Evolutionary conservation across 1,140 invertebrate genomes (phyloP).

Genomic region (Bombus confusus): DNA sequence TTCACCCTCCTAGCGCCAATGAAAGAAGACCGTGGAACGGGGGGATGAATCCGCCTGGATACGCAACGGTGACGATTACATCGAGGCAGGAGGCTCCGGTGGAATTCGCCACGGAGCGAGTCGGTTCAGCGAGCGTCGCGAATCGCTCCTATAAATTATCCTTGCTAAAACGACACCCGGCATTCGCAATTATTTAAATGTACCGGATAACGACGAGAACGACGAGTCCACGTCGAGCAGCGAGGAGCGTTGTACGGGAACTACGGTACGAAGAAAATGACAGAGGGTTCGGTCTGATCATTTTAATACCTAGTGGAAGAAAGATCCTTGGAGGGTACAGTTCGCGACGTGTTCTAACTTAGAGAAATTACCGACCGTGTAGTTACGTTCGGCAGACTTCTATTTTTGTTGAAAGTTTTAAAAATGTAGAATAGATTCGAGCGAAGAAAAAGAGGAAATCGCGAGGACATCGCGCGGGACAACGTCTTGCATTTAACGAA

Average conservation of each 20-base stretch:
- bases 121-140: slow-evolving; percentile 61
- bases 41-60: slow-evolving; percentile 59
- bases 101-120: slow-evolving; percentile 71
- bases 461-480: background rate
- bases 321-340: background rate
- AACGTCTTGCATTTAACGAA: background rate
- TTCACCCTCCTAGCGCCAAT: slow-evolving; percentile 60
- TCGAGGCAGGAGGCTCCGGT: slow-evolving; percentile 26
- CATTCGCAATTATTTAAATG: slow-evolving; percentile 80
- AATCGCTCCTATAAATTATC: slow-evolving; percentile 78
- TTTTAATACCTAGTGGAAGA: background rate
- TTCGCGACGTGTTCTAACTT: background rate
- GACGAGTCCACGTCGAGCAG: slow-evolving; percentile 23
- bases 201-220: slow-evolving; percentile 67
- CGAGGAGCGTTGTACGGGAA: background rate
- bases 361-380: background rate
- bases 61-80: slow-evolving; percentile 58
- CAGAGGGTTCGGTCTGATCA: background rate
- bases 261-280: background rate
- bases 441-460: background rate
- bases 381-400: background rate
- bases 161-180: slow-evolving; percentile 69
- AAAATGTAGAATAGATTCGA: background rate
- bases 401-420: background rate
- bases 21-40: slow-evolving; percentile 56